Evolutionary conservation across 1,140 invertebrate species (phyloP).

Genomic region (Sipha flava): DNA sequence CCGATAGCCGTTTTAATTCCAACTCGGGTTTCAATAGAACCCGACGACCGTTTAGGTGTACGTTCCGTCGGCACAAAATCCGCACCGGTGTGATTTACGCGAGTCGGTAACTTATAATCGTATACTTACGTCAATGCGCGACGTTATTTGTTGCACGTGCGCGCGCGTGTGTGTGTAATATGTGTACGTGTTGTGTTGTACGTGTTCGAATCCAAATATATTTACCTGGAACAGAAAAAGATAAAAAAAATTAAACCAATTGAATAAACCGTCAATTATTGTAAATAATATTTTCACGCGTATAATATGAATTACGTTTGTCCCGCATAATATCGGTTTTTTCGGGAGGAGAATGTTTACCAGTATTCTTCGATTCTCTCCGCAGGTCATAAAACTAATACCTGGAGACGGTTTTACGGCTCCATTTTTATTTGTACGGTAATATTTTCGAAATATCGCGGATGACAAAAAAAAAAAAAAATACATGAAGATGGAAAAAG

Average conservation of each 20-base stretch:
- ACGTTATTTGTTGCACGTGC: too few relatives aligned
- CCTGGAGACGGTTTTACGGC: constrained; percentile 24
- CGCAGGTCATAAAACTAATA: constrained; percentile 18
- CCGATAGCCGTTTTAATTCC: neutral
- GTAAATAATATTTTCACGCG: too few relatives aligned
- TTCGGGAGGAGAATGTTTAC: neutral
- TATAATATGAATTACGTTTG: too few relatives aligned
- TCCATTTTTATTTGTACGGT: constrained; percentile 1
- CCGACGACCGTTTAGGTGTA: too few relatives aligned
- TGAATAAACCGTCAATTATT: neutral
- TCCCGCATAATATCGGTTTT: too few relatives aligned
- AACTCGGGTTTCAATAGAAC: too few relatives aligned
- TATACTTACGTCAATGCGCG: neutral
- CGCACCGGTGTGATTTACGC: too few relatives aligned
- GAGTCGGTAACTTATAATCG: too few relatives aligned
- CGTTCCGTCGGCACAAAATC: too few relatives aligned
- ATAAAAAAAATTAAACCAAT: neutral
- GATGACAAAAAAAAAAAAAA: neutral
- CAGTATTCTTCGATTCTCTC: constrained; percentile 5
- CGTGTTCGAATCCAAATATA: neutral
- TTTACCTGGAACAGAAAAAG: constrained; percentile 14
- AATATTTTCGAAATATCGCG: constrained; percentile 22
- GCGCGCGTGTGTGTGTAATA: too few relatives aligned
- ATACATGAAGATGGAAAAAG: neutral
- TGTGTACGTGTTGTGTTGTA: too few relatives aligned